Percentiles rank a stretch among this genome's conserved stretches.
Conservation (phyloP, 2,113 vertebrate species). For the Arizona elegans region DNA sequence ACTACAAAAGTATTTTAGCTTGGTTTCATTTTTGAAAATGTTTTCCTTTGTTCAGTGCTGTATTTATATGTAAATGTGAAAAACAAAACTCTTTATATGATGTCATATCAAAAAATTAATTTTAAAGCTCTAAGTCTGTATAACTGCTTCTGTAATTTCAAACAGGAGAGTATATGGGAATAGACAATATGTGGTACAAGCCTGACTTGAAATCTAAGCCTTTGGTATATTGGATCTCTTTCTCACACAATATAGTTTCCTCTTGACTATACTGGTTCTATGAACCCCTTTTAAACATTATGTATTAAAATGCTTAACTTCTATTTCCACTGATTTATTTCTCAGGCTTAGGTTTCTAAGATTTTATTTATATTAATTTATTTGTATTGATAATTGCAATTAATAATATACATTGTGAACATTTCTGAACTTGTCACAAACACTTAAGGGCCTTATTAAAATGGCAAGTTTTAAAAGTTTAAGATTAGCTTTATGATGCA, state of each 20-base stretch:
- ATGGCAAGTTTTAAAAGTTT: not conserved
- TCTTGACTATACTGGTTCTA: conserved; percentile 72
- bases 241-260: conserved; percentile 55
- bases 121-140: not conserved
- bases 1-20: not conserved
- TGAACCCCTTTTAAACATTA: conserved; percentile 66
- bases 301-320: conserved; percentile 70
- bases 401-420: not conserved
- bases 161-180: not conserved
- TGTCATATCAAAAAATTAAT: not conserved
- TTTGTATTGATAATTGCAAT: not conserved
- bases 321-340: fast-evolving
- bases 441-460: not conserved
- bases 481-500: not conserved
- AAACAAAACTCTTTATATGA: not conserved
- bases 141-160: not conserved
- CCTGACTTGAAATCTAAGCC: conserved; percentile 47
- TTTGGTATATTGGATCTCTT: conserved; percentile 56
- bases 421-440: not conserved
- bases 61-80: not conserved
- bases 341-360: not conserved
- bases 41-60: not conserved
- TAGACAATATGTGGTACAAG: not conserved
- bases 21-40: not conserved
- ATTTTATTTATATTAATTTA: not conserved